Conservation (phyloP, 2,113 vertebrate genomes). For the Porphyrio hochstetteri region DNA sequence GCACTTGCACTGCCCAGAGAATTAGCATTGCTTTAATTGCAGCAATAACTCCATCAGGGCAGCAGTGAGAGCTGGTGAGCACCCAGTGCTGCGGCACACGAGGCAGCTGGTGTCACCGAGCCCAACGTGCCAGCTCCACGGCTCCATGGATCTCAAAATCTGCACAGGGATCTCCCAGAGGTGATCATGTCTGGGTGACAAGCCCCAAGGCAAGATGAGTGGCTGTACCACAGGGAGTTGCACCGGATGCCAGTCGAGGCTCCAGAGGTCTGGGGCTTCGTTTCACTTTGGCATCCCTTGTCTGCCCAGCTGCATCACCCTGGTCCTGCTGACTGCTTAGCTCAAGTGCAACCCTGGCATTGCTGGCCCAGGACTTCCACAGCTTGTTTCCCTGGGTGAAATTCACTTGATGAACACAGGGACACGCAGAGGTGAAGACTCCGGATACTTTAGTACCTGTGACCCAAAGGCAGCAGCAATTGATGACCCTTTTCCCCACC, state of each 20-base stretch:
- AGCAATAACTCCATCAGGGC: not conserved
- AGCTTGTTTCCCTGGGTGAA: not conserved
- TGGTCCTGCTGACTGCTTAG: not conserved
- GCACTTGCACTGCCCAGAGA: fast-evolving
- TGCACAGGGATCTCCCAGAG: not conserved
- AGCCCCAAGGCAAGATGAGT: not conserved
- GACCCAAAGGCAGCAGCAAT: not conserved
- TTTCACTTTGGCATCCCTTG: not conserved
- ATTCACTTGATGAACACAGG: not conserved
- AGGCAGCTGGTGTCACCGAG: not conserved
- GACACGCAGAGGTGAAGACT: fast-evolving
- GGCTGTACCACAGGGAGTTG: not conserved
- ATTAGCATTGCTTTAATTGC: not conserved
- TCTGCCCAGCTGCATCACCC: not conserved
- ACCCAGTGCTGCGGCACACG: not conserved
- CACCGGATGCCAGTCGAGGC: not conserved
- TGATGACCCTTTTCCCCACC: not conserved
- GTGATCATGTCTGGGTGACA: not conserved
- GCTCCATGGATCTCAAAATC: not conserved
- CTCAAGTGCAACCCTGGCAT: not conserved
- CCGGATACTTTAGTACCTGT: not conserved
- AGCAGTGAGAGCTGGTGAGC: not conserved
- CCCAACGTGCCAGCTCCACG: fast-evolving
- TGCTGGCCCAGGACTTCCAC: not conserved
- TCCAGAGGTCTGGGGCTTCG: not conserved